These are phyloP conservation scores for Brachionus asplanchnoidis DNA, from an alignment of 1,140 invertebrate species.

Conservation along the genomic window DNA sequence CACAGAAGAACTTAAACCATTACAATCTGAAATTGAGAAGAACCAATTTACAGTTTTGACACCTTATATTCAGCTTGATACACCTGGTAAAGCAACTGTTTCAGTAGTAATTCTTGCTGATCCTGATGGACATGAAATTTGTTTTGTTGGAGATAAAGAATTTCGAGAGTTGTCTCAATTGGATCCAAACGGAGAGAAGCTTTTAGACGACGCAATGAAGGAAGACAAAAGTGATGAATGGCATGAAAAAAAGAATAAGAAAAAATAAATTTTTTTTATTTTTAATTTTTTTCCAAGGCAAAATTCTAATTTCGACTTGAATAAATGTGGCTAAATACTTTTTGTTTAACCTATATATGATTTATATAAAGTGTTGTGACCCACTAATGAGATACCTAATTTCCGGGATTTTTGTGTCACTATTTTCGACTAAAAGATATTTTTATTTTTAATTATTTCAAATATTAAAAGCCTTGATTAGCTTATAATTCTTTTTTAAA, in stretches of 20 bases:
- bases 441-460: neutral
- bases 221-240: conserved; percentile 31
- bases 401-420: neutral
- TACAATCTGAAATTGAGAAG: conserved; percentile 71
- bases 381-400: neutral
- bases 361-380: no score
- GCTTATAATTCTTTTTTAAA: neutral
- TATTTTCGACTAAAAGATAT: neutral
- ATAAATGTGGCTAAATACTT: neutral
- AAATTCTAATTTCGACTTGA: neutral
- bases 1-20: conserved; percentile 65
- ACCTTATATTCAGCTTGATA: conserved; percentile 80
- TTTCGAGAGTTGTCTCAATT: conserved; percentile 80
- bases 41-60: conserved; percentile 74
- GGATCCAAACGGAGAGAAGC: conserved; percentile 66
- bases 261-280: neutral
- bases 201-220: conserved; percentile 31
- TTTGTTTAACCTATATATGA: no score
- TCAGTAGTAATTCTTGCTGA: conserved; percentile 90
- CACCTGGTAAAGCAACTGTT: conserved; percentile 91
- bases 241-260: neutral
- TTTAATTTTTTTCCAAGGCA: neutral
- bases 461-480: no score
- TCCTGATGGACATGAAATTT: conserved; percentile 96
- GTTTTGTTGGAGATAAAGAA: conserved; percentile 93